These are phyloP conservation scores for Mobula birostris DNA, from an alignment of 2,113 vertebrate species.

Conservation along the genomic window DNA sequence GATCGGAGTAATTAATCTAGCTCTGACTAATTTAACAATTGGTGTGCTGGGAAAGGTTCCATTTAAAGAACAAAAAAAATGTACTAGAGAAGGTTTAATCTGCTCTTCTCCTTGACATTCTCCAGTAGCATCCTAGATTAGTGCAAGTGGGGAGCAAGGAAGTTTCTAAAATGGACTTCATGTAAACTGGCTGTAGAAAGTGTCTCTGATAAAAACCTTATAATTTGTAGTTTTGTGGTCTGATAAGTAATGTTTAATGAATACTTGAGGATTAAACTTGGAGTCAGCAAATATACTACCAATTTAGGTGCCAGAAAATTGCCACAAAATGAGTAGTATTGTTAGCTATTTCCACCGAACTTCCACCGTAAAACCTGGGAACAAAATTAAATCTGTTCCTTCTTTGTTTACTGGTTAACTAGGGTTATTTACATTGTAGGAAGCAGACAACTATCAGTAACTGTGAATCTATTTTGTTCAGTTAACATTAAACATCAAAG, in stretches of 20 bases:
- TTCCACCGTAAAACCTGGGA: background rate
- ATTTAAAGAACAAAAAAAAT: slow-evolving; percentile 12
- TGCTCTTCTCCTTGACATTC: background rate
- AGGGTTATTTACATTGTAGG: background rate
- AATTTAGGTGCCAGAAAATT: background rate
- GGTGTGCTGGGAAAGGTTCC: background rate
- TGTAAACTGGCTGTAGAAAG: background rate
- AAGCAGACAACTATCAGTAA: background rate
- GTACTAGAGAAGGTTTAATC: background rate
- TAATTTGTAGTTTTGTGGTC: background rate
- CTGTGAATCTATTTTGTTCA: background rate
- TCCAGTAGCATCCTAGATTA: background rate
- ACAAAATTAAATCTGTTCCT: background rate
- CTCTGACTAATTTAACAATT: background rate
- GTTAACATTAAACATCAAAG: background rate
- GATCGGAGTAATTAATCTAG: background rate
- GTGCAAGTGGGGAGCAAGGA: background rate
- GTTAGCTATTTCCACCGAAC: background rate
- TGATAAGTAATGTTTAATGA: background rate
- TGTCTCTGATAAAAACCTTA: background rate
- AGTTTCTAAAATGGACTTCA: background rate
- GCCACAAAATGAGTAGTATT: background rate
- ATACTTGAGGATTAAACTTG: background rate
- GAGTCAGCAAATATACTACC: background rate
- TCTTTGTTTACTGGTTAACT: background rate